Evolutionary conservation across 2,888 invertebrate species (phyloP).

Genomic region (Leptopilina drosophilae): DNA sequence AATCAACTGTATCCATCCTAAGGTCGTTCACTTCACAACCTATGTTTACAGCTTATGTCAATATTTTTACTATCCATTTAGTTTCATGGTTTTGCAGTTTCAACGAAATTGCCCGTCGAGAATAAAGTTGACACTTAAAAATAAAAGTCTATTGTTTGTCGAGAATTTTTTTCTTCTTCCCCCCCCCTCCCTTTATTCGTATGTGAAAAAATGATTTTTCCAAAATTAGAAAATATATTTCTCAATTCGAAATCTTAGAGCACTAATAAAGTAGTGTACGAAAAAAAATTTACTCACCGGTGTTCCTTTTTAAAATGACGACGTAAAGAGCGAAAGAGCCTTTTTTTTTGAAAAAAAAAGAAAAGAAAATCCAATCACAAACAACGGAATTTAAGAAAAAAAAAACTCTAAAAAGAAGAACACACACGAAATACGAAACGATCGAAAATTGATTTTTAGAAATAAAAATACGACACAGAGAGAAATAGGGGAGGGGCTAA

Average conservation of each 20-base stretch:
- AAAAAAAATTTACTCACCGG: conserved; percentile 20
- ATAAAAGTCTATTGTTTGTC: neutral
- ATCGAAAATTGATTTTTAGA: too few relatives aligned
- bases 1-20: neutral
- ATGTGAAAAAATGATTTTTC: neutral
- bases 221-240: too few relatives aligned
- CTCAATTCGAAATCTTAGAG: too few relatives aligned
- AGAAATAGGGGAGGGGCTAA: too few relatives aligned
- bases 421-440: too few relatives aligned
- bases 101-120: neutral
- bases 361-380: too few relatives aligned
- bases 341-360: neutral
- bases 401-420: neutral
- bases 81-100: neutral
- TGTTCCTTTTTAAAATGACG: neutral
- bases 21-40: conserved; percentile 23
- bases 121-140: neutral
- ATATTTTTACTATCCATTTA: conserved; percentile 14
- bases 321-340: neutral
- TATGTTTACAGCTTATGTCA: conserved; percentile 31
- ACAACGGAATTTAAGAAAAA: neutral
- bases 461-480: too few relatives aligned
- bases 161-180: too few relatives aligned
- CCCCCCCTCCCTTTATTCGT: too few relatives aligned
- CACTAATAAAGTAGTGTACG: too few relatives aligned